Conservation (phyloP, 2,113 vertebrate genomes). For the Phalacrocorax pelagicus region DNA sequence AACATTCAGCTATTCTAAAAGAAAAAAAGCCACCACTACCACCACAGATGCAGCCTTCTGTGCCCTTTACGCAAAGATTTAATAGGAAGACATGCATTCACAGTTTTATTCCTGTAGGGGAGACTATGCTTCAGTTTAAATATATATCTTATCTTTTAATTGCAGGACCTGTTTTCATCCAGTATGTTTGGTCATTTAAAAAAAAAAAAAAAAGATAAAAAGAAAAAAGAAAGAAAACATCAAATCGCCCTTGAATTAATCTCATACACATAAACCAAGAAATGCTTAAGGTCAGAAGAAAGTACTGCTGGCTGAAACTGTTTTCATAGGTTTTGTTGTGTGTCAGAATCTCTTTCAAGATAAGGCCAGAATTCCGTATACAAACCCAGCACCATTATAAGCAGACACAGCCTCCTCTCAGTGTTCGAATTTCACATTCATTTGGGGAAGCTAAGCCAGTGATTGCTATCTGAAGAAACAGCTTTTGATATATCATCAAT, state of each 20-base stretch:
- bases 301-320: neutral
- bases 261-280: neutral
- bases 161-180: neutral
- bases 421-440: neutral
- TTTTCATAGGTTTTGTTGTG: neutral
- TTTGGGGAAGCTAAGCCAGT: conserved; percentile 18
- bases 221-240: neutral
- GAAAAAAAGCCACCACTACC: neutral
- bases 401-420: neutral
- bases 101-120: neutral
- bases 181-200: neutral
- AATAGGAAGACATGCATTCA: neutral
- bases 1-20: neutral
- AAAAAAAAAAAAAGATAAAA: neutral
- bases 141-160: neutral
- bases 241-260: neutral
- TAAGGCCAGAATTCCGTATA: neutral
- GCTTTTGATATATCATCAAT: conserved; percentile 56
- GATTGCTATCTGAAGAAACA: conserved; percentile 40
- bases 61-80: neutral
- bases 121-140: neutral
- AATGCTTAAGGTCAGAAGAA: neutral
- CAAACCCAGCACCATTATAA: neutral
- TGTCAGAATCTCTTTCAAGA: conserved; percentile 21
- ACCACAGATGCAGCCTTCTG: neutral